Conservation (phyloP, 2,888 invertebrate genomes). For the Drosophila paranaensis region DNA sequence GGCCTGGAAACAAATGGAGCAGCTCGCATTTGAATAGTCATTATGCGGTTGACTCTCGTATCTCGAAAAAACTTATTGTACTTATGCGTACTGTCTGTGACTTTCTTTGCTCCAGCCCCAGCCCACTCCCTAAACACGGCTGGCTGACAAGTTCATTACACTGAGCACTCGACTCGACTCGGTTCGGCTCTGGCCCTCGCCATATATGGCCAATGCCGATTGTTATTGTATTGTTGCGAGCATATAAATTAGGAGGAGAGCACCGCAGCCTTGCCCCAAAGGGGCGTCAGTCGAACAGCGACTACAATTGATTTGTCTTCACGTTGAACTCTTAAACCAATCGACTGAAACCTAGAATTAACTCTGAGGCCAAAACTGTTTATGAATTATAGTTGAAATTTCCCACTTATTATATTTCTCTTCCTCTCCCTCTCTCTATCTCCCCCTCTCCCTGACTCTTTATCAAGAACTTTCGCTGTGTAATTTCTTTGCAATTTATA, state of each 20-base stretch:
- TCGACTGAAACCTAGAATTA: slow-evolving; percentile 27
- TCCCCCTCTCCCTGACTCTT: not conserved
- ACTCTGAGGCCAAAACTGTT: slow-evolving; percentile 5
- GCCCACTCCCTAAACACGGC: slow-evolving; percentile 72
- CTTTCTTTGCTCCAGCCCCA: slow-evolving; percentile 60
- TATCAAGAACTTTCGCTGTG: slow-evolving; percentile 23
- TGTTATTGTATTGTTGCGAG: slow-evolving; percentile 67
- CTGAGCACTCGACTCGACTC: slow-evolving; percentile 25
- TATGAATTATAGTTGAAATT: slow-evolving; percentile 12
- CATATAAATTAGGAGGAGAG: slow-evolving; percentile 23
- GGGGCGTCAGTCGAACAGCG: slow-evolving; percentile 29
- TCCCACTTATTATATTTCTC: not conserved
- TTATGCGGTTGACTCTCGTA: slow-evolving; percentile 56
- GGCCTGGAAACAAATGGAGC: slow-evolving; percentile 71
- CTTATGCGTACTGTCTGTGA: slow-evolving; percentile 52
- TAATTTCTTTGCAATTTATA: slow-evolving; percentile 6
- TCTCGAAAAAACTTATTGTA: slow-evolving; percentile 40
- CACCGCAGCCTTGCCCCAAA: slow-evolving; percentile 8
- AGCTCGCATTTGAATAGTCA: slow-evolving; percentile 68
- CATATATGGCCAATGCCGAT: slow-evolving; percentile 60
- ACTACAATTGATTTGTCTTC: slow-evolving; percentile 43
- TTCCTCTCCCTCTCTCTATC: not conserved
- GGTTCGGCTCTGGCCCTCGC: slow-evolving; percentile 24
- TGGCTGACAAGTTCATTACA: slow-evolving; percentile 78
- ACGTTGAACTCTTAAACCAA: slow-evolving; percentile 33